phyloP scores from a whole-genome alignment of 2,888 invertebrate species.

The Hypolimnas misippus region DNA sequence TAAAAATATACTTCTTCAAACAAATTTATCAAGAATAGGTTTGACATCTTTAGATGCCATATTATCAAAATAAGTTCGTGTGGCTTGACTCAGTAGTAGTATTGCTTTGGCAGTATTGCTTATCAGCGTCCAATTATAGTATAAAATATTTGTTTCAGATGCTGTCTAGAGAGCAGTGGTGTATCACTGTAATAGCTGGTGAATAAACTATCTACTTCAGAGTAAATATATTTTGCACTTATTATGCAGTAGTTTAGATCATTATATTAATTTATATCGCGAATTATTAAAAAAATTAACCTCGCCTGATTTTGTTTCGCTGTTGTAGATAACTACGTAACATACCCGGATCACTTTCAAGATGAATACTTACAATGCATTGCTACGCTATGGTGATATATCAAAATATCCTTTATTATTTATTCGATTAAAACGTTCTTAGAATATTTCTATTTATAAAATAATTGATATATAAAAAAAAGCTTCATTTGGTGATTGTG shows the following conservation, averaged over 20 bases:
- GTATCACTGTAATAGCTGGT: constrained; percentile 47
- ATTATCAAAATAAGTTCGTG: no score
- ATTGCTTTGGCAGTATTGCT: no score
- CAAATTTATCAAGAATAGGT: no score
- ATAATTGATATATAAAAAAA: no score
- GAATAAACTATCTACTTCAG: constrained; percentile 53
- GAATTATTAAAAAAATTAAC: constrained; percentile 45
- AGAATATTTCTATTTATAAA: no score
- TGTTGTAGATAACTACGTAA: constrained; percentile 60
- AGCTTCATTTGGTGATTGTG: no score
- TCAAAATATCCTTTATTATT: background rate
- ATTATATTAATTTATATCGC: constrained; percentile 52
- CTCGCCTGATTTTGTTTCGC: constrained; percentile 49
- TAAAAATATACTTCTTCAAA: no score
- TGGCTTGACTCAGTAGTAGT: no score
- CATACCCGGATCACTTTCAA: constrained; percentile 28
- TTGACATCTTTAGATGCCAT: no score
- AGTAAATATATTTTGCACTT: constrained; percentile 63
- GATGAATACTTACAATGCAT: background rate
- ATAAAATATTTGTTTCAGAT: constrained; percentile 56
- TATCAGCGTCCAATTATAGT: no score
- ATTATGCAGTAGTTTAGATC: constrained; percentile 58
- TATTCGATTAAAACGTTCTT: no score
- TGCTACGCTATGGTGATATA: background rate
- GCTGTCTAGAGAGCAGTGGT: constrained; percentile 46